A percentile compares a stretch with the other conserved stretches of the same genome.
These are phyloP conservation scores for Neria commutata DNA, from an alignment of 2,888 invertebrate genomes.

Conservation along the genomic window DNA sequence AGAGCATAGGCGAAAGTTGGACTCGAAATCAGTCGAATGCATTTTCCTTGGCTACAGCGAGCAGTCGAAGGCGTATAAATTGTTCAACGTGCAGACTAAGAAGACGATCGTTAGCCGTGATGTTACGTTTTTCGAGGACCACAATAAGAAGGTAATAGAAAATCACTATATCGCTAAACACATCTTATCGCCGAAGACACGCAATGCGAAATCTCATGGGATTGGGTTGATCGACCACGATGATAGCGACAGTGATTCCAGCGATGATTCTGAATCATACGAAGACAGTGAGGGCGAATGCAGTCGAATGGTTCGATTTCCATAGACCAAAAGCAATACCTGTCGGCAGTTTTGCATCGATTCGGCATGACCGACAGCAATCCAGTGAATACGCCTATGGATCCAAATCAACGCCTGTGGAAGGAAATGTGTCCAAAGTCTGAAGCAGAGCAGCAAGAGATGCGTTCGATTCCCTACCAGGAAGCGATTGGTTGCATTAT, in stretches of 20 bases:
- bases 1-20: not conserved
- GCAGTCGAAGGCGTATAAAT: slow-evolving; percentile 36
- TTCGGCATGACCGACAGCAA: slow-evolving; percentile 27
- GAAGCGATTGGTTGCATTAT: too few species aligned
- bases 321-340: slow-evolving; percentile 22
- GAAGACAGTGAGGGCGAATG: not conserved
- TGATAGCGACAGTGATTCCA: not conserved
- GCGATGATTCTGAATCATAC: not conserved
- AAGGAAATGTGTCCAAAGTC: too few species aligned
- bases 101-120: not conserved
- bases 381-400: slow-evolving; percentile 28
- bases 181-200: not conserved
- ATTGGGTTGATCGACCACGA: not conserved
- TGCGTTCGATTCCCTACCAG: too few species aligned
- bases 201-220: not conserved
- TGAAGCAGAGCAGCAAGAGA: too few species aligned
- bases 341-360: slow-evolving; percentile 25
- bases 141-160: not conserved
- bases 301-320: too few species aligned
- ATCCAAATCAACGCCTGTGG: slow-evolving; percentile 25
- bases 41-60: slow-evolving; percentile 53
- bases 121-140: not conserved
- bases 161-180: not conserved
- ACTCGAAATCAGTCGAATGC: slow-evolving; percentile 22
- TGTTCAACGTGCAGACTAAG: slow-evolving; percentile 21